Conservation (phyloP, 2,797 vertebrate genomes). For the Liasis olivaceus region DNA sequence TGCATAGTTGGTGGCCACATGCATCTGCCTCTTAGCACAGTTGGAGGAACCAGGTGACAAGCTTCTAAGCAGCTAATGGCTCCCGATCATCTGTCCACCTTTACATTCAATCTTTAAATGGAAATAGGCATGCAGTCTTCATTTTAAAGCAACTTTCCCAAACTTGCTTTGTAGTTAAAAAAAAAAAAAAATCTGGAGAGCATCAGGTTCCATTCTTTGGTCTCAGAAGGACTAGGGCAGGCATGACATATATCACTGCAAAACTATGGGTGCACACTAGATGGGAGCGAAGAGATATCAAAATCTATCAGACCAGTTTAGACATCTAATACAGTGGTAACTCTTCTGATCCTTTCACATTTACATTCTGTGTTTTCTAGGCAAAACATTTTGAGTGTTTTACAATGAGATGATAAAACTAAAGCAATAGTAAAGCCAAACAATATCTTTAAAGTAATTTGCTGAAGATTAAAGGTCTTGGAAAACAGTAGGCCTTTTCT, state of each 20-base stretch:
- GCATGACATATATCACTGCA: not conserved
- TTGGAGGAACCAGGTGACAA: not conserved
- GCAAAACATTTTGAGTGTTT: not conserved
- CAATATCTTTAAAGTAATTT: not conserved
- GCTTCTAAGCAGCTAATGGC: not conserved
- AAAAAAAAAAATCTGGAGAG: not conserved
- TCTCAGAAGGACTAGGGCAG: not conserved
- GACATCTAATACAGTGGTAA: not conserved
- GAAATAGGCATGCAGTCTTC: not conserved
- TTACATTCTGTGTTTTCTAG: not conserved
- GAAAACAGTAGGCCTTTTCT: not conserved
- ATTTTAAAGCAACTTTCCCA: not conserved
- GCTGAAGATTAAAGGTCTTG: not conserved
- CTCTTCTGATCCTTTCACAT: not conserved
- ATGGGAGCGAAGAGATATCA: not conserved
- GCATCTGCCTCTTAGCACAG: not conserved
- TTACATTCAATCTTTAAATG: not conserved
- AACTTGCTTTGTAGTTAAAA: not conserved
- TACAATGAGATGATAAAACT: not conserved
- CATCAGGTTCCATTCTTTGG: not conserved
- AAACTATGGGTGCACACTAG: not conserved
- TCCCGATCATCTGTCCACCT: not conserved
- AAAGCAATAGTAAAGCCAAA: not conserved
- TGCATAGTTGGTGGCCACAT: not conserved
- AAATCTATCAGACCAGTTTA: not conserved